Evolutionary conservation across 2,113 vertebrate genomes (phyloP).

Genomic region (Rhea pennata): DNA sequence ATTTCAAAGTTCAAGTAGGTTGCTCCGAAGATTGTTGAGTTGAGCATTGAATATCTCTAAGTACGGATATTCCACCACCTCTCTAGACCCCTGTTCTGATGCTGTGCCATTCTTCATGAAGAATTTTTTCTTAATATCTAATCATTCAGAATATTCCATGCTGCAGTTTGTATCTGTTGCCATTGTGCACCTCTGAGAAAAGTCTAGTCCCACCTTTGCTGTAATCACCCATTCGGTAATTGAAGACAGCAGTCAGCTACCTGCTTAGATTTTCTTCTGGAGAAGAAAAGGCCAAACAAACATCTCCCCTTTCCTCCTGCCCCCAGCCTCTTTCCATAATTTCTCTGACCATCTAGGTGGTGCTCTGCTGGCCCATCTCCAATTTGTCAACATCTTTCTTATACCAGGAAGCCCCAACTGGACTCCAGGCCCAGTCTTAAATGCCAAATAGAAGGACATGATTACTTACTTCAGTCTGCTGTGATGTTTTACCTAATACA

Average conservation of each 20-base stretch:
- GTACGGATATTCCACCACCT: background rate
- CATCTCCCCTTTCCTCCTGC: background rate
- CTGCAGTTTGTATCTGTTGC: background rate
- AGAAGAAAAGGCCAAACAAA: background rate
- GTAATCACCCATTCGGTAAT: background rate
- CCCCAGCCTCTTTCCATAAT: background rate
- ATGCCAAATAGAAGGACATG: background rate
- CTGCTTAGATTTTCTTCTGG: background rate
- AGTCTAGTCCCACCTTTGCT: background rate
- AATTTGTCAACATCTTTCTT: background rate
- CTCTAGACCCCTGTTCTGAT: background rate
- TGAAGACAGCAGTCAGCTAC: background rate
- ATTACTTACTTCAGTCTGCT: background rate
- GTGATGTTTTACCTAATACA: background rate
- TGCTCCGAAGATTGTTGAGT: accelerated
- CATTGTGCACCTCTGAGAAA: background rate
- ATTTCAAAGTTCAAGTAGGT: background rate
- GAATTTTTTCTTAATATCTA: background rate
- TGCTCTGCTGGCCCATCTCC: background rate
- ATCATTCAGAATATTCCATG: background rate
- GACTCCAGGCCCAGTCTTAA: background rate
- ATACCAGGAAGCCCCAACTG: background rate
- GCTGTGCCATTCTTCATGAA: background rate
- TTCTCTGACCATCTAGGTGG: background rate
- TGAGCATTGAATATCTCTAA: background rate